Evolutionary conservation across 2,113 vertebrate genomes (phyloP), one percentile per base, ranked within the genome.

Genomic region (Bombycilla garrulus): DNA sequence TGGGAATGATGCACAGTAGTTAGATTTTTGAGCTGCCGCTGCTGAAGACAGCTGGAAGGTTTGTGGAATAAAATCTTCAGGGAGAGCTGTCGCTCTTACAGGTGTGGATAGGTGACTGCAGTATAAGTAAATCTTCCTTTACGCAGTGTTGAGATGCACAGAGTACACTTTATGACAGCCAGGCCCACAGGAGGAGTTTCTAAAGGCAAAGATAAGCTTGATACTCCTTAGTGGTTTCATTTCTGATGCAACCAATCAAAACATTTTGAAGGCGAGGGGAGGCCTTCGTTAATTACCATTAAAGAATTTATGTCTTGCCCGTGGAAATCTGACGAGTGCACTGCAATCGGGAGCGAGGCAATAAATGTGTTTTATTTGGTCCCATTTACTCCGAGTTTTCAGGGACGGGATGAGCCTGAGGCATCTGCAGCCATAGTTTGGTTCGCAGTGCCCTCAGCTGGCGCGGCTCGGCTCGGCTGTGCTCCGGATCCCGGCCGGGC

Each of bases 401-500:
- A 33, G 51, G 71, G 44, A 19, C n/a, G 16, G 19, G 48, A 45
- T 12, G 42, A 88, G 26, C 60, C 45, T 56, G 3, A 5, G 4
- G 29, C n/a, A 31, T 21, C 44, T 25, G 15, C 28, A 88, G 20
- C 0, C 64, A 26, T 82, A 50, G 12, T 25, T 64, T 48, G 73
- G 35, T 54, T 61, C 14, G 15, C 88, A 77, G 11, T 89, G 90
- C 93, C 95, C 95, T 94, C 95, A 74, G 86, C 79, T 11, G 95
- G 93, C 19, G 5, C 28, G 0, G 80, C 38, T 38, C 38, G 42
- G 42, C 40, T 51, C 44, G 44, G 91, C 57, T 40, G 10, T 38
- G 78, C 31, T 22, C 15, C 6, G 1, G 47, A 38, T 47, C 35
- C 38, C 62, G 3, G 8, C 8, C 11, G 38, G 50, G 58, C 11